Base-by-base conservation (phyloP, 2,888 invertebrate species). In the Harpagoxenus sublaevis region DNA sequence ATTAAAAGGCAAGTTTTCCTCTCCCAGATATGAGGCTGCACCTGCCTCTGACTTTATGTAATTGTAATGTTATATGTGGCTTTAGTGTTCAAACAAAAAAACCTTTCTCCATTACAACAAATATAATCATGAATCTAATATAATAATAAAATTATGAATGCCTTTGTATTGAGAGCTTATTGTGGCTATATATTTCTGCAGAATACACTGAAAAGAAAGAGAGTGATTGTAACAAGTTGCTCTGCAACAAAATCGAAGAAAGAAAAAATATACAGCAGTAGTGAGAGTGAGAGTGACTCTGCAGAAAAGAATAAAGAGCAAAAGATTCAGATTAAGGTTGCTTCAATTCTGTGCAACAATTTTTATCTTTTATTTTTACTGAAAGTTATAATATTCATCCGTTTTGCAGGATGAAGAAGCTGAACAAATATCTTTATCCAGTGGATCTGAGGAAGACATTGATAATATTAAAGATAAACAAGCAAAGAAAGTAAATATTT, bases 361-460 rank as follows among this genome's bases (percentile, higher is more conserved):
- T 53, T 53, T 6, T 53, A 53, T 53, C 53, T 18, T 53, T 53
- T 53, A 53, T 53, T 53, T 53, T n/a, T 53, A 53, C 53, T 53
- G n/a, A 53, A 53, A n/a, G 53, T 53, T 53, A 31, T 31, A 53
- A 18, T 53, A 53, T 53, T 53, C n/a, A 53, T 18, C 53, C 53
- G n/a, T 53, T 53, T 53, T 2, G 53, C 53, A 53, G 53, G 53
- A 53, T 53, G n/a, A 53, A 53, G 53, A 53, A 53, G 8, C 18
- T n/a, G 53, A 5, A 53, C 53, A 53, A 53, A 53, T 53, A 53
- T 53, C 53, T 53, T 53, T 53, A 53, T 53, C 53, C 53, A 53
- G 53, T 53, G 53, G 53, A 53, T 53, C 53, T 53, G 53, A 53
- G n/a, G 53, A 53, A 53, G 53, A 53, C n/a, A 53, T 53, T 53